These are phyloP conservation scores for Hipparchia semele DNA, from an alignment of 2,888 invertebrate genomes.

Conservation along the genomic window DNA sequence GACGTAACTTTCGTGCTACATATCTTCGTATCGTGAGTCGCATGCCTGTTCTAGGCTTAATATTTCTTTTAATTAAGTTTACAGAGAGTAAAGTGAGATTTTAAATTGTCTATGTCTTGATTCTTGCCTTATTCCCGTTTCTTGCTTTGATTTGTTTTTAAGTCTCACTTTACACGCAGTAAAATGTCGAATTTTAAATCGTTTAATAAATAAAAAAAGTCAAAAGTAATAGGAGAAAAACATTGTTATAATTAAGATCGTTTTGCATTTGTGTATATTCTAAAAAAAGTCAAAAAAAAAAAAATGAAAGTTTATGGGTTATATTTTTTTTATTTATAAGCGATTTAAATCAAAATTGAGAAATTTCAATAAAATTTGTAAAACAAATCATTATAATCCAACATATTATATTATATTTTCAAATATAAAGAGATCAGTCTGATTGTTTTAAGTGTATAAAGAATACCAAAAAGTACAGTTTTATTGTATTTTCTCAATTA, in stretches of 20 bases:
- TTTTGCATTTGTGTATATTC: too few relatives aligned
- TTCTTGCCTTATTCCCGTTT: slow-evolving; percentile 21
- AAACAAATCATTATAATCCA: too few relatives aligned
- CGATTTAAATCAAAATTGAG: slow-evolving; percentile 25
- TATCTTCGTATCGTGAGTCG: too few relatives aligned
- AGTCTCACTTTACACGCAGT: slow-evolving; percentile 31
- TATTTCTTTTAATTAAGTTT: background rate
- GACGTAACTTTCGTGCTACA: too few relatives aligned
- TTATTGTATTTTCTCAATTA: slow-evolving; percentile 37
- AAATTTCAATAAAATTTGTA: slow-evolving; percentile 15
- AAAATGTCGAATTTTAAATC: background rate
- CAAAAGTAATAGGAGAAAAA: slow-evolving; percentile 15
- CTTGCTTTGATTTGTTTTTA: background rate
- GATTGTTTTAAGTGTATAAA: background rate
- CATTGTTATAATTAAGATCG: too few relatives aligned
- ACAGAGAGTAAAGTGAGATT: slow-evolving; percentile 20
- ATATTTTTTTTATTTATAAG: slow-evolving; percentile 31
- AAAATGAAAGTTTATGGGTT: too few relatives aligned
- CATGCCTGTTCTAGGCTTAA: slow-evolving; percentile 10
- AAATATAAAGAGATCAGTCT: too few relatives aligned
- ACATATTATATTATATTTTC: too few relatives aligned
- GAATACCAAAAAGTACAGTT: background rate
- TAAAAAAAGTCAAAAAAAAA: too few relatives aligned
- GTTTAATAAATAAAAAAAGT: slow-evolving; percentile 33
- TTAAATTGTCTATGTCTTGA: background rate